phyloP scores from a whole-genome alignment of 2,797 vertebrate genomes.

The Mastacembelus armatus region DNA sequence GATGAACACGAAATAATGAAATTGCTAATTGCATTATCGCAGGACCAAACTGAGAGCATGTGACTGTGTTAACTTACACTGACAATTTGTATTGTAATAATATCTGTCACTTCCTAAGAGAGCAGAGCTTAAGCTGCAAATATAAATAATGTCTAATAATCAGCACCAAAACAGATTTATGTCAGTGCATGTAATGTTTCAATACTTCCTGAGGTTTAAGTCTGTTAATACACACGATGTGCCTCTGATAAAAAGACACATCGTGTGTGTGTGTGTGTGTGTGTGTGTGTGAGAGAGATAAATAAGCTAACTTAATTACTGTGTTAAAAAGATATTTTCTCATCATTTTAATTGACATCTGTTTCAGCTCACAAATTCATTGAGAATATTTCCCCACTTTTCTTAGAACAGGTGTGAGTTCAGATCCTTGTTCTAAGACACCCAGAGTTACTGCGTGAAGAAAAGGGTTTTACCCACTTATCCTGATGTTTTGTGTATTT shows the following conservation, averaged over 20 bases:
- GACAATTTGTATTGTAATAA: conserved; percentile 44
- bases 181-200: conserved; percentile 18
- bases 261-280: no score
- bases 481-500: no score
- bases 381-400: no score
- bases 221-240: conserved; percentile 8
- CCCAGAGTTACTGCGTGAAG: no score
- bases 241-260: conserved; percentile 3
- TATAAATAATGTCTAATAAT: conserved; percentile 40
- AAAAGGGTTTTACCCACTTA: no score
- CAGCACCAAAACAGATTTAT: conserved; percentile 35
- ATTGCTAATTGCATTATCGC: conserved; percentile 37
- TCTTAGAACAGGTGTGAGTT: no score
- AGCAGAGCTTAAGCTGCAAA: conserved; percentile 36
- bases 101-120: conserved; percentile 45
- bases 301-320: no score
- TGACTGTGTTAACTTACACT: conserved; percentile 29
- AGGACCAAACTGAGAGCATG: conserved; percentile 19
- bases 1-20: conserved; percentile 49
- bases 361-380: no score
- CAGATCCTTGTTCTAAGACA: no score
- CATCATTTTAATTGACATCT: no score
- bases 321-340: no score
- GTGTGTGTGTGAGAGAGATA: no score
- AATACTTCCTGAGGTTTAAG: conserved; percentile 19